Conservation (phyloP, 2,113 vertebrate genomes). For the Coptodon rendalli region DNA sequence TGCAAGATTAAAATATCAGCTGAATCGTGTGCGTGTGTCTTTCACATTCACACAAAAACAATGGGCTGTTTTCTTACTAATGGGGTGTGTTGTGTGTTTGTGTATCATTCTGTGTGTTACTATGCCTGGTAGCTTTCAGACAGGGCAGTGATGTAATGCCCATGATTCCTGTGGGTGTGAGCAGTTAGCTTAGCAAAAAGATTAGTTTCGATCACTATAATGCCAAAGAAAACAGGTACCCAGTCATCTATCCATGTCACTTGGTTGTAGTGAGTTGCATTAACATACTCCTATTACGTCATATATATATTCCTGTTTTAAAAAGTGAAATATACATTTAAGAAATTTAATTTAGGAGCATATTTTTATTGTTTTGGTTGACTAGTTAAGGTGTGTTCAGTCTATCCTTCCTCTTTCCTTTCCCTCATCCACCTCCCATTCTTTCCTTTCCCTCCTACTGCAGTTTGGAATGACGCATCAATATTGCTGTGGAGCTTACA, state of each 20-base stretch:
- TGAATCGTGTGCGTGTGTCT: not conserved
- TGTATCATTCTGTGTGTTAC: not conserved
- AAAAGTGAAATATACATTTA: not conserved
- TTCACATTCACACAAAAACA: not conserved
- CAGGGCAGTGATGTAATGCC: conserved; percentile 45
- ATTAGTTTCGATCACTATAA: not conserved
- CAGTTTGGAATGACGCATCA: conserved; percentile 74
- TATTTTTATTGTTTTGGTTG: not conserved
- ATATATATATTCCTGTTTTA: not conserved
- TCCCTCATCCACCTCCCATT: conserved; percentile 19
- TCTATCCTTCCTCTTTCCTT: not conserved
- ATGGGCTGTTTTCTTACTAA: not conserved
- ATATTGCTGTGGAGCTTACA: conserved; percentile 59
- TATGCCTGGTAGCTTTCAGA: conserved; percentile 27
- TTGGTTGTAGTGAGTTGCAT: not conserved
- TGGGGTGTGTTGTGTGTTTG: not conserved
- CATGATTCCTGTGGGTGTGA: conserved; percentile 38
- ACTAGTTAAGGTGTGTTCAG: not conserved
- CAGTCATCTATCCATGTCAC: not conserved
- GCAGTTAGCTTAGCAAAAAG: not conserved
- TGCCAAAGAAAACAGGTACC: not conserved
- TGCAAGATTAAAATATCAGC: conserved; percentile 1
- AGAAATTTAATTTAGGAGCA: not conserved
- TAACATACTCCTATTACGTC: not conserved
- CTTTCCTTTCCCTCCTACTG: conserved; percentile 48